Evolutionary conservation across 1,140 invertebrate species (phyloP).

Genomic region (Lucilia cuprina): DNA sequence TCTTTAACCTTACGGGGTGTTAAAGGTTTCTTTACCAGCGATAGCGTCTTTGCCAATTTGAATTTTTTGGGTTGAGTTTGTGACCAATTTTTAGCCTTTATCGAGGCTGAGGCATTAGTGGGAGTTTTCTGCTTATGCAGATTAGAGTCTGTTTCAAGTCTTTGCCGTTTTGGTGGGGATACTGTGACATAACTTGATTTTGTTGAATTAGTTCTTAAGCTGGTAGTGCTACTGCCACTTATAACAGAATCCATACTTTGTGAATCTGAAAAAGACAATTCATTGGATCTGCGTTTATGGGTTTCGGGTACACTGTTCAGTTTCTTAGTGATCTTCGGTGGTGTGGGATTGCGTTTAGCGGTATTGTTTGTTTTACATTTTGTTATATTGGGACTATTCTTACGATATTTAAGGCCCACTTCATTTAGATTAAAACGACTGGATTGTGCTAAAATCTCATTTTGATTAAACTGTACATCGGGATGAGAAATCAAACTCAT

Average conservation of each 20-base stretch:
- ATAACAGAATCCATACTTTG: slow-evolving; percentile 51
- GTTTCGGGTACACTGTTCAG: background rate
- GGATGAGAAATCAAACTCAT: slow-evolving; percentile 46
- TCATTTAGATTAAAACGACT: slow-evolving; percentile 60
- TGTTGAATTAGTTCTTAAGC: background rate
- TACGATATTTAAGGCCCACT: slow-evolving; percentile 44
- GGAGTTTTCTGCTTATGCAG: slow-evolving; percentile 33
- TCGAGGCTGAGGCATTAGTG: slow-evolving; percentile 44
- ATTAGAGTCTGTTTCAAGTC: slow-evolving; percentile 42
- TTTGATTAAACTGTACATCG: slow-evolving; percentile 54
- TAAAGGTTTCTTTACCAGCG: slow-evolving; percentile 48
- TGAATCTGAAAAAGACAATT: slow-evolving; percentile 52
- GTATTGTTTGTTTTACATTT: background rate
- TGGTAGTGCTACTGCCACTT: slow-evolving; percentile 17
- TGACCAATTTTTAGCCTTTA: slow-evolving; percentile 44
- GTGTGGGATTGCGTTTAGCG: background rate
- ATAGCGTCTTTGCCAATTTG: slow-evolving; percentile 47
- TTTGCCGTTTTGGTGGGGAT: slow-evolving; percentile 53
- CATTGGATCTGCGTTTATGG: slow-evolving; percentile 46
- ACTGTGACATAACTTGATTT: slow-evolving; percentile 35
- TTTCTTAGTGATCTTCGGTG: background rate
- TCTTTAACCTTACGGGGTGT: slow-evolving; percentile 44
- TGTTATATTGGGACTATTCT: slow-evolving; percentile 38
- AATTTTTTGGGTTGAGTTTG: slow-evolving; percentile 50
- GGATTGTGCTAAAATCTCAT: slow-evolving; percentile 59